Base-by-base conservation (phyloP, 1,140 invertebrate species). In the Portunus trituberculatus region DNA sequence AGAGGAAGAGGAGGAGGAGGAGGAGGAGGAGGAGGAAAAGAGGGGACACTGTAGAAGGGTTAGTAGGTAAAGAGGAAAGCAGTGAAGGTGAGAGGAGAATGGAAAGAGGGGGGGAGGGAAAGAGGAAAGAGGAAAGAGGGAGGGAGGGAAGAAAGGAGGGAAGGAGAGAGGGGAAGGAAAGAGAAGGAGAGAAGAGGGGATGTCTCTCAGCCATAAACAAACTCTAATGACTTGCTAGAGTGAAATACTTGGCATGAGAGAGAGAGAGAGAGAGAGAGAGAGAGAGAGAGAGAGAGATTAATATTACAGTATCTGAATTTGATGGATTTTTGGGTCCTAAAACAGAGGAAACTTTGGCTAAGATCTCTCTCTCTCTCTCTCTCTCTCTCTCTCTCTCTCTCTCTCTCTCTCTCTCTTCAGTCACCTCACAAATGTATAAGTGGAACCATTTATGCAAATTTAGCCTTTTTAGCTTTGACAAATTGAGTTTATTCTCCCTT, bases 361-460 rank as follows among this genome's bases (percentile, higher is more conserved):
- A 59, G 52, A n/a, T 76, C 67, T 76, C 67, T 76, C 67, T 76
- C 67, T 76, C 67, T 76, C 67, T 76, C 67, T 76, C 52, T 76
- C 67, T 76, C n/a, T 76, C 67, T n/a, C n/a, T 76, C 67, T 76
- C n/a, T 76, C 67, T 76, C n/a, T 76, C 67, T 76, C 67, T 76
- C 67, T 76, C 67, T 76, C 67, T 76, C 25, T 76, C 67, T 76
- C 67, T 76, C 67, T n/a, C 67, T 76, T 20, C 16, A 59, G 52
- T 76, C 67, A 76, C 67, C 20, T 76, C 67, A 59, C 52, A n/a
- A 76, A 25, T 76, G 52, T 76, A 76, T n/a, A 76, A n/a, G 12
- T n/a, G 6, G 20, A 76, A 25, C 67, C 67, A 20, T 76, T 76
- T 76, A 76, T 76, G 25, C 16, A 76, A 76, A 76, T 76, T 25